Percentiles rank a stretch among this genome's conserved stretches.
These are phyloP conservation scores for Lapara coniferarum DNA, from an alignment of 2,888 invertebrate species.

Conservation along the genomic window DNA sequence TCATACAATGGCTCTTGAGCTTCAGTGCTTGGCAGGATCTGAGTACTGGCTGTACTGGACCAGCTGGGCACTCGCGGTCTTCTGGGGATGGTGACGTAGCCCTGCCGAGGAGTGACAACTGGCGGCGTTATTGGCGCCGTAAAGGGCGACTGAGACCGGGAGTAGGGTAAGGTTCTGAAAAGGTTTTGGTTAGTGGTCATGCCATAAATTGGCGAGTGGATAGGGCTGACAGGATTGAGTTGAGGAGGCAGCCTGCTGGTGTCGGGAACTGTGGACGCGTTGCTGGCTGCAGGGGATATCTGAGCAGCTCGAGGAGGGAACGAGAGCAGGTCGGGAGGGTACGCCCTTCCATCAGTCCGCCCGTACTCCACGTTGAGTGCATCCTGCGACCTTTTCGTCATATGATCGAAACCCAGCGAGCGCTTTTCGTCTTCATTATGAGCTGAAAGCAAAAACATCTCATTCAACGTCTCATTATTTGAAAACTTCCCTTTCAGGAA, in stretches of 20 bases:
- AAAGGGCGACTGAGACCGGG: conserved; percentile 90
- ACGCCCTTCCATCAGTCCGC: conserved; percentile 84
- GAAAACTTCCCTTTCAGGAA: conserved; percentile 17
- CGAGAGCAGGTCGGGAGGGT: conserved; percentile 92
- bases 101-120: conserved; percentile 88
- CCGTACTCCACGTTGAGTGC: conserved; percentile 81
- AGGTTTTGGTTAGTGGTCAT: conserved; percentile 84
- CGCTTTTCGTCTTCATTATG: conserved; percentile 88
- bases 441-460: conserved; percentile 58
- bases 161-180: conserved; percentile 92
- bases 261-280: conserved; percentile 91
- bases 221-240: conserved; percentile 85
- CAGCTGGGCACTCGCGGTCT: conserved; percentile 92
- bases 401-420: conserved; percentile 86
- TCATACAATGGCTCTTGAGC: conserved; percentile 92
- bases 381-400: conserved; percentile 81
- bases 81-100: conserved; percentile 94
- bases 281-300: conserved; percentile 91
- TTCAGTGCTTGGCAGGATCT: conserved; percentile 78
- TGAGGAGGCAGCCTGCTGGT: conserved; percentile 85
- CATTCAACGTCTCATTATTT: conserved; percentile 13
- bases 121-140: conserved; percentile 85
- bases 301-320: conserved; percentile 89
- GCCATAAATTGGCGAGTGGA: conserved; percentile 87
- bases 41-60: conserved; percentile 86